A percentile compares a stretch with the other conserved stretches of the same genome.
These are phyloP conservation scores for Drosophila miranda DNA, from an alignment of 1,140 invertebrate genomes.

Conservation along the genomic window DNA sequence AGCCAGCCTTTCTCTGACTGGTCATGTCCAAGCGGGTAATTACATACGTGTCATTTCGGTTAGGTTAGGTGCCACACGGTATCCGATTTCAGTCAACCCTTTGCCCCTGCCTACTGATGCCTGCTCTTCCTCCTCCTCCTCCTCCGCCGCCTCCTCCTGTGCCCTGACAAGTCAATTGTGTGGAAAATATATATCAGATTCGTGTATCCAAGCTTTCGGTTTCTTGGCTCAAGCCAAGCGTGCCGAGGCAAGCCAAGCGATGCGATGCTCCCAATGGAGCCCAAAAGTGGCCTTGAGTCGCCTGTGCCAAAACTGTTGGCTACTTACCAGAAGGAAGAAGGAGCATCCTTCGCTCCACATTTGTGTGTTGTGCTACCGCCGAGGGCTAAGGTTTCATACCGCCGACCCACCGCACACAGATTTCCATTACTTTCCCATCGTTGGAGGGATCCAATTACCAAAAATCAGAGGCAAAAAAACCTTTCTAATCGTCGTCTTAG, in stretches of 20 bases:
- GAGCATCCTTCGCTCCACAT: background rate
- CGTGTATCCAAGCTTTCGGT: conserved; percentile 38
- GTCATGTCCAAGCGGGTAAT: conserved; percentile 68
- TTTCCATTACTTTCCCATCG: conserved; percentile 33
- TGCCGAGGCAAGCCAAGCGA: conserved; percentile 36
- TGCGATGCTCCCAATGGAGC: conserved; percentile 42
- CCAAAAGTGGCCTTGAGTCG: conserved; percentile 64
- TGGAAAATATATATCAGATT: conserved; percentile 76
- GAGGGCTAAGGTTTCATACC: conserved; percentile 38
- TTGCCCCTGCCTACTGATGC: conserved; percentile 18
- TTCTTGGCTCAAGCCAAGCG: conserved; percentile 64
- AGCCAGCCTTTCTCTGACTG: conserved; percentile 9
- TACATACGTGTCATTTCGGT: conserved; percentile 81
- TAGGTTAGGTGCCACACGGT: conserved; percentile 79
- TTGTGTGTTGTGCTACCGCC: conserved; percentile 32
- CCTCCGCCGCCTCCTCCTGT: background rate
- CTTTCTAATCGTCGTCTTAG: conserved; percentile 41
- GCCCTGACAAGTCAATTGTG: conserved; percentile 74
- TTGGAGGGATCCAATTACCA: conserved; percentile 44
- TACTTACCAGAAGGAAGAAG: conserved; percentile 31
- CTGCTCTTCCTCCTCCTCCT: background rate
- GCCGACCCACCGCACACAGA: conserved; percentile 35
- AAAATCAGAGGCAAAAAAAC: conserved; percentile 23
- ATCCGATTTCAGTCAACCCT: conserved; percentile 74
- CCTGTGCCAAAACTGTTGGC: conserved; percentile 65